A percentile compares a stretch with the other conserved stretches of the same genome.
Evolutionary conservation across 2,888 invertebrate species (phyloP).

Genomic region (Steinernema hermaphroditum): DNA sequence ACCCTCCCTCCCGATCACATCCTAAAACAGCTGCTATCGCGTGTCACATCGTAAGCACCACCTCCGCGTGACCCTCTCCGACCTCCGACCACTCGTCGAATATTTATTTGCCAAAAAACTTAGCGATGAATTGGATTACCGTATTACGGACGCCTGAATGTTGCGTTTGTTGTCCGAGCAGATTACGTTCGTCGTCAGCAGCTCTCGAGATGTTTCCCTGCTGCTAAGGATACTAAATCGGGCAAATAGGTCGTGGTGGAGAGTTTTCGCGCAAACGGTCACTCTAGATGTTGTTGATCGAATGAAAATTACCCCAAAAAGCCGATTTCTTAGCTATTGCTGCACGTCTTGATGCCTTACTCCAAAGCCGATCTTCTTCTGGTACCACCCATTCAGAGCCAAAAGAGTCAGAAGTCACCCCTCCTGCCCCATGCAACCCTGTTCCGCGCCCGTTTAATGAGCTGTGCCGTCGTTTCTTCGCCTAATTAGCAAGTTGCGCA

Average conservation of each 20-base stretch:
- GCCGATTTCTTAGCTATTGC: too few relatives aligned
- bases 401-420: not conserved
- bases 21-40: constrained; percentile 14
- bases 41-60: not conserved
- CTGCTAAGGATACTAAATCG: too few relatives aligned
- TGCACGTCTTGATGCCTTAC: too few relatives aligned
- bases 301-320: too few relatives aligned
- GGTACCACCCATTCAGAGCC: not conserved
- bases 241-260: not conserved
- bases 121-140: constrained; percentile 29
- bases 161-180: constrained; percentile 17
- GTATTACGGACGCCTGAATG: constrained; percentile 26
- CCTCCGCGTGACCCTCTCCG: constrained; percentile 26
- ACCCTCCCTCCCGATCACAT: not conserved
- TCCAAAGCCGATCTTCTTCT: too few relatives aligned
- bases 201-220: not conserved
- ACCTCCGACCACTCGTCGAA: constrained; percentile 23
- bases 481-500: constrained; percentile 30
- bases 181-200: constrained; percentile 10
- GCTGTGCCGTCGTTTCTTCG: constrained; percentile 2
- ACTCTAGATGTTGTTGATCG: too few relatives aligned
- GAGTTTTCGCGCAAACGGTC: not conserved
- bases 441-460: not conserved
- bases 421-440: not conserved
- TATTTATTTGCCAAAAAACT: constrained; percentile 25